phyloP scores from a whole-genome alignment of 2,113 vertebrate species.

The Ariopsis seemanni region DNA sequence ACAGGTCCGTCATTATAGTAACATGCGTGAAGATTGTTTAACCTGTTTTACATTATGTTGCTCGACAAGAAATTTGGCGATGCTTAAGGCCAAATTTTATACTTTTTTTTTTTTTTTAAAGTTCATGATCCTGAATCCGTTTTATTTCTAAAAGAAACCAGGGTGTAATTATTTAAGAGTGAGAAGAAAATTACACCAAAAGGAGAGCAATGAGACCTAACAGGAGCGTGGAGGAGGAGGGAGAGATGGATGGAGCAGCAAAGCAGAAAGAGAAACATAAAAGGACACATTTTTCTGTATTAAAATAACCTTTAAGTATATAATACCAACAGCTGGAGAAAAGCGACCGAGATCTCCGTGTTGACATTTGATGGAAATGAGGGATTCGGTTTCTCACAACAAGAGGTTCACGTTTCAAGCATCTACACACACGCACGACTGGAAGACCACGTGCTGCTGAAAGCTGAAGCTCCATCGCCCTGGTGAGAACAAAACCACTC shows the following conservation, averaged over 20 bases:
- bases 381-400: neutral
- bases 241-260: neutral
- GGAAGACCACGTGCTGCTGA: neutral
- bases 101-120: neutral
- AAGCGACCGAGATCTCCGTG: neutral
- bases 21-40: neutral
- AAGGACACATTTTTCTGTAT: neutral
- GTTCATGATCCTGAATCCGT: neutral
- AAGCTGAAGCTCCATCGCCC: neutral
- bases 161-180: neutral
- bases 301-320: neutral
- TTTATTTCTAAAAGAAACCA: neutral
- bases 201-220: neutral
- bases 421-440: neutral
- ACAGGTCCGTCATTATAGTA: neutral
- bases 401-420: neutral
- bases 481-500: neutral
- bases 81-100: neutral
- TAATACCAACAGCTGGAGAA: neutral
- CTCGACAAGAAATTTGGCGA: neutral
- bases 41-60: neutral
- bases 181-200: neutral
- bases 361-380: neutral
- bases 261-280: neutral
- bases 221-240: neutral